Percentiles rank a stretch among this genome's conserved stretches.
These are phyloP conservation scores for Furnarius figulus DNA, from an alignment of 2,113 vertebrate species.

Conservation along the genomic window DNA sequence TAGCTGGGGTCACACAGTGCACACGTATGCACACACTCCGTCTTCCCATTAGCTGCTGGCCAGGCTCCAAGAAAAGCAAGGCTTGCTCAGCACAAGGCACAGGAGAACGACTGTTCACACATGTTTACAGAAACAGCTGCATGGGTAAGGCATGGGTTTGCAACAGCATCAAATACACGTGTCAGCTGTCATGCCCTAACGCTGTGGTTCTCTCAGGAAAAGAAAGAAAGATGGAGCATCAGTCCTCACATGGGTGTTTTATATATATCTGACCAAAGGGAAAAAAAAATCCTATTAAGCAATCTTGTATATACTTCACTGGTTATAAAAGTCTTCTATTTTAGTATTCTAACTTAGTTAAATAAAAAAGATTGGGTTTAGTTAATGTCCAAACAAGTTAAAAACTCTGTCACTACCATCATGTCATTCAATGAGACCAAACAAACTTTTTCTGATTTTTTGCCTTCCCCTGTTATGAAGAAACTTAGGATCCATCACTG, in stretches of 20 bases:
- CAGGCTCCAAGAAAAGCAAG: slow-evolving; percentile 22
- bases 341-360: neutral
- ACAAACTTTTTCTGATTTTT: neutral
- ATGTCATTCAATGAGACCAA: neutral
- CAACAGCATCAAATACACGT: neutral
- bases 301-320: neutral
- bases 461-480: neutral
- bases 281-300: neutral
- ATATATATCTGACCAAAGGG: neutral
- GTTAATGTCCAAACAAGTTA: neutral
- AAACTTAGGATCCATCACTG: neutral
- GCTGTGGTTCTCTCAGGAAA: neutral
- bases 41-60: slow-evolving; percentile 31
- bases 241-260: neutral
- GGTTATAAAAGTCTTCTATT: neutral
- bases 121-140: neutral
- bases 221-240: neutral
- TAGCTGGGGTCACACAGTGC: neutral
- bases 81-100: neutral
- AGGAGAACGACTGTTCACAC: neutral
- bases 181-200: neutral
- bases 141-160: neutral
- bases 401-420: neutral
- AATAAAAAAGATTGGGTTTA: neutral
- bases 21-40: neutral